Evolutionary conservation across 2,888 invertebrate species (phyloP), one percentile per base, ranked within the genome.

Genomic region (Diarsia brunnea): DNA sequence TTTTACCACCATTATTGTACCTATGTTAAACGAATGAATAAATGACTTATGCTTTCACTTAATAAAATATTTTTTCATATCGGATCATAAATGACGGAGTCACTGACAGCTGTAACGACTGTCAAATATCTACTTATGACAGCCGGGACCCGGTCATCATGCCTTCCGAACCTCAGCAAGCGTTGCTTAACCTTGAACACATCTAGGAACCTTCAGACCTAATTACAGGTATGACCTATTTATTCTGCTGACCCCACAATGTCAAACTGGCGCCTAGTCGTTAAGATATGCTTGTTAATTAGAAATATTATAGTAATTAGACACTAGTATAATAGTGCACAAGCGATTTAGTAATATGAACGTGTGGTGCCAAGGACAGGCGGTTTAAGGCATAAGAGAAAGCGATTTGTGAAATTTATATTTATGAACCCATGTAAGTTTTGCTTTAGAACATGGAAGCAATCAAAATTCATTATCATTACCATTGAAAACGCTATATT

Each of bases 281-380:
- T 24, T 53, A 24, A 51, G 45, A 65, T 31, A 65, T 31, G 11
- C 31, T 10, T 38, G n/a, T 16, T 58, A 16, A 27, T 58, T 53
- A 69, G 31, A 64, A 70, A 0, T 38, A 47, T 19, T 11, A 24
- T 43, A 51, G 45, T 61, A 81, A 69, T 51, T 51, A 0, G 43
- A 76, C 4, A 51, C 45, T 58, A 14, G 0, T 16, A 19, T 14
- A 27, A 14, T 51, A 79, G 11, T 45, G 38, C 21, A 45, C 43
- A 49, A 58, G 49, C 19, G 7, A 24, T 51, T 64, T 24, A 21
- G 82, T 68, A 60, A 80, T 11, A 24, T 5, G 51, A 80, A 21
- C 27, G 19, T 24, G 10, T 1, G 1, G 7, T 21, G 10, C 43
- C 49, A 81, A 79, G 81, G 81, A 21, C 74, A 49, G 3, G 0